Evolutionary conservation across 1,140 invertebrate genomes (phyloP).

Genomic region (Apolygus lucorum): DNA sequence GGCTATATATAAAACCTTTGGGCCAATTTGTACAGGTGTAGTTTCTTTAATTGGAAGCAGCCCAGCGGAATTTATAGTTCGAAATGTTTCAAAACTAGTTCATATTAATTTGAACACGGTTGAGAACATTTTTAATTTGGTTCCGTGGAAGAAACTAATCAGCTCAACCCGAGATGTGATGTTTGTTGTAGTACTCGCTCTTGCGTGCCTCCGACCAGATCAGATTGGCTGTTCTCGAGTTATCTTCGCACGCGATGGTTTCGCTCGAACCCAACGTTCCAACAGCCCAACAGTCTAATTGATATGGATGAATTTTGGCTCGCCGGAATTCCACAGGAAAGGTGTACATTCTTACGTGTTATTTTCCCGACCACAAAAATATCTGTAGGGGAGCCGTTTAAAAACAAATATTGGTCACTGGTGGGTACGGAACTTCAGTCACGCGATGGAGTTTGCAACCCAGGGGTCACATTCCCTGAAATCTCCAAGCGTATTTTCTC

Average conservation of each 20-base stretch:
- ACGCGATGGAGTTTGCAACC: too few relatives aligned
- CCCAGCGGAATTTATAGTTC: background rate
- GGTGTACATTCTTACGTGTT: too few relatives aligned
- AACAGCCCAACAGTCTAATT: background rate
- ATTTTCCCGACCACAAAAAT: too few relatives aligned
- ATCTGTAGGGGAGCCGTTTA: too few relatives aligned
- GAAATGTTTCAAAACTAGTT: background rate
- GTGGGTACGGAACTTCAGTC: too few relatives aligned
- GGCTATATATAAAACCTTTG: too few relatives aligned
- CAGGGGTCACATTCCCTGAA: too few relatives aligned
- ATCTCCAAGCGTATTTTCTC: too few relatives aligned
- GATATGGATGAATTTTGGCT: background rate
- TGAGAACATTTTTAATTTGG: background rate
- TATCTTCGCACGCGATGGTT: background rate
- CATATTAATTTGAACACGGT: background rate
- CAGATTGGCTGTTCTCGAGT: background rate
- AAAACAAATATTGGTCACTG: too few relatives aligned
- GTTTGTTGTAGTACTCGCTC: background rate
- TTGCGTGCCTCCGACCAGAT: background rate
- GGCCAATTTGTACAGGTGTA: too few relatives aligned
- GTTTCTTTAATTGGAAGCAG: too few relatives aligned
- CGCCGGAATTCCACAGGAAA: too few relatives aligned
- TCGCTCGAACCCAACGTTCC: background rate
- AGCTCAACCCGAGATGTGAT: background rate
- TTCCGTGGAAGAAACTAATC: background rate